Conservation (phyloP, 2,888 invertebrate genomes). For the Coenonympha glycerion region DNA sequence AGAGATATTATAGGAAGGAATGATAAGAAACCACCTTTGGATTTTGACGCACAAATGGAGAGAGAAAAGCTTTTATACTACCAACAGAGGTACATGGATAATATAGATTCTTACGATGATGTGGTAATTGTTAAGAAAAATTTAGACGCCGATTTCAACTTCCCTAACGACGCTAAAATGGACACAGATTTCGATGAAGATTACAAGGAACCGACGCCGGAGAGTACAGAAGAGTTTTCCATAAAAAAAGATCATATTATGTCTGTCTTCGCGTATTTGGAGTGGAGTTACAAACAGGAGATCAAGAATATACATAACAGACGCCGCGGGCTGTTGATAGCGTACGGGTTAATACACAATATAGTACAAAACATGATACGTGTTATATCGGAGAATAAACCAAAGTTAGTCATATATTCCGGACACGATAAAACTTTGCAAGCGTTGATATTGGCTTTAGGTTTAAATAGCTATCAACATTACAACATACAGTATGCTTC, state of each 20-base stretch:
- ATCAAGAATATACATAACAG: constrained; percentile 78
- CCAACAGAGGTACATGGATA: constrained; percentile 64
- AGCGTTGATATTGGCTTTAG: constrained; percentile 87
- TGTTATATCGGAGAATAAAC: constrained; percentile 85
- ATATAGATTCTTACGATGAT: constrained; percentile 64
- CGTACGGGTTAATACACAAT: constrained; percentile 89
- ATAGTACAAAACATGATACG: constrained; percentile 86
- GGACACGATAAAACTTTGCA: constrained; percentile 95
- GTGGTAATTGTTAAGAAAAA: constrained; percentile 70
- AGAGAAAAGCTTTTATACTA: constrained; percentile 67
- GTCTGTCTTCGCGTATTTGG: constrained; percentile 86
- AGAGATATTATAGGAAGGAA: constrained; percentile 64
- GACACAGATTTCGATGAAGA: constrained; percentile 68
- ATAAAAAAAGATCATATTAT: constrained; percentile 83
- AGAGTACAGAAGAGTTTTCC: constrained; percentile 68
- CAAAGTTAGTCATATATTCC: constrained; percentile 87
- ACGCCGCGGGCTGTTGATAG: constrained; percentile 81
- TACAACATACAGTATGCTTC: constrained; percentile 90
- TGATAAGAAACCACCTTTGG: constrained; percentile 58
- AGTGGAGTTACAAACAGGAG: constrained; percentile 84
- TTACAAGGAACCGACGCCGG: constrained; percentile 60
- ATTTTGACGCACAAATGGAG: constrained; percentile 73
- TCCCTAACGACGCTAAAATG: constrained; percentile 64
- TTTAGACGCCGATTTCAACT: constrained; percentile 70
- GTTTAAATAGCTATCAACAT: constrained; percentile 78